phyloP scores from a whole-genome alignment of 1,140 invertebrate genomes.

The Pseudachorutes palmiensis region DNA sequence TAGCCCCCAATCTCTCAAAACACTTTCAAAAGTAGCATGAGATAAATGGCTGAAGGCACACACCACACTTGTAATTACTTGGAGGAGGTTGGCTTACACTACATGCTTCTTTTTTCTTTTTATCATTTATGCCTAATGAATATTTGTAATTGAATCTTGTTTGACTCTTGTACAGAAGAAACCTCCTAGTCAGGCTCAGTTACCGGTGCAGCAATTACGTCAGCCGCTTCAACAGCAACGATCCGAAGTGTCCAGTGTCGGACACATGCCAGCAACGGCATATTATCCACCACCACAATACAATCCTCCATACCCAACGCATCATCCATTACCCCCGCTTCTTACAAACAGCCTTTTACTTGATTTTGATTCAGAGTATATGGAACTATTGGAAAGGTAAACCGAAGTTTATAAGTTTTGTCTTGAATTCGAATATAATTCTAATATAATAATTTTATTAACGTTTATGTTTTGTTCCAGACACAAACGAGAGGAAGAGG shows the following conservation, averaged over 20 bases:
- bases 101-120: neutral
- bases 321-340: neutral
- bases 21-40: no score
- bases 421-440: neutral
- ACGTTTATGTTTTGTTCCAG: slow-evolving; percentile 4
- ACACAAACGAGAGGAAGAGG: slow-evolving; percentile 20
- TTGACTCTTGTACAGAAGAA: neutral
- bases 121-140: neutral
- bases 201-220: neutral
- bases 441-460: neutral
- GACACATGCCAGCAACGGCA: neutral
- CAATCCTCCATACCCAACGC: neutral
- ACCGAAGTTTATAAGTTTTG: neutral
- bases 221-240: neutral
- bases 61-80: no score
- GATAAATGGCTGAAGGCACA: no score
- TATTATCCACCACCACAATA: no score
- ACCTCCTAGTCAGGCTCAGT: neutral
- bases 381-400: slow-evolving; percentile 20
- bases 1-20: no score
- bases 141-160: neutral
- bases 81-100: neutral
- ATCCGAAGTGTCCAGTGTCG: neutral
- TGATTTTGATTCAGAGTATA: slow-evolving; percentile 21
- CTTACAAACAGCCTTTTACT: neutral